phyloP scores from a whole-genome alignment of 2,797 vertebrate species.

The Vultur gryphus region DNA sequence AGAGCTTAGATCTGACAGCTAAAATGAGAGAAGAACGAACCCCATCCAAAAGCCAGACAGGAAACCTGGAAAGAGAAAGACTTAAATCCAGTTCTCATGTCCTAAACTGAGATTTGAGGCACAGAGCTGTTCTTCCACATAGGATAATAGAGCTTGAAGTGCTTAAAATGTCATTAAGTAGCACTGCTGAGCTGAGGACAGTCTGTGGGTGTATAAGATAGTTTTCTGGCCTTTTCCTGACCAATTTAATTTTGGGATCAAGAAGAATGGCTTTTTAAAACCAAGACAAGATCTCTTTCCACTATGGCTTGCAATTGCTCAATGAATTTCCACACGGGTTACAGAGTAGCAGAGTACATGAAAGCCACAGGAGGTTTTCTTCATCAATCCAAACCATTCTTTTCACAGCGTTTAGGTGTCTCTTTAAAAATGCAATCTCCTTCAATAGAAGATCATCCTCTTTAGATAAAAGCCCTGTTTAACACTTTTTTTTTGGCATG shows the following conservation, averaged over 20 bases:
- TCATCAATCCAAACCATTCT: neutral
- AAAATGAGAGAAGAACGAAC: slow-evolving; percentile 5
- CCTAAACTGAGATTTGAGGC: slow-evolving; percentile 35
- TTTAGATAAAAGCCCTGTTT: neutral
- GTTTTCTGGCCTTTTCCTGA: slow-evolving; percentile 18
- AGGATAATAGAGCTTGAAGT: slow-evolving; percentile 23
- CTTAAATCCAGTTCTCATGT: slow-evolving; percentile 37
- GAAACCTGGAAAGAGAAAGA: slow-evolving; percentile 10
- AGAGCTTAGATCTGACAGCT: slow-evolving; percentile 28
- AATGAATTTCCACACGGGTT: neutral
- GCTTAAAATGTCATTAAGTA: slow-evolving; percentile 48
- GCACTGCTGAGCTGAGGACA: slow-evolving; percentile 25
- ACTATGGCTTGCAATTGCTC: neutral
- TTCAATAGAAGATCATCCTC: neutral
- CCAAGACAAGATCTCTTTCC: slow-evolving; percentile 15
- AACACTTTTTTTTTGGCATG: neutral
- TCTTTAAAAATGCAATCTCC: neutral
- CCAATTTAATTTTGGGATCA: slow-evolving; percentile 21
- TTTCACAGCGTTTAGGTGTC: neutral
- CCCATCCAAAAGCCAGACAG: neutral
- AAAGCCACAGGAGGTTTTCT: neutral
- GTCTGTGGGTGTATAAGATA: neutral
- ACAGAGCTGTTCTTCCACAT: slow-evolving; percentile 10
- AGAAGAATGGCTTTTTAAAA: slow-evolving; percentile 36
- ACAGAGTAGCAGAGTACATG: neutral